Base-by-base conservation (phyloP, 1,140 invertebrate genomes). In the Dendroctonus valens region DNA sequence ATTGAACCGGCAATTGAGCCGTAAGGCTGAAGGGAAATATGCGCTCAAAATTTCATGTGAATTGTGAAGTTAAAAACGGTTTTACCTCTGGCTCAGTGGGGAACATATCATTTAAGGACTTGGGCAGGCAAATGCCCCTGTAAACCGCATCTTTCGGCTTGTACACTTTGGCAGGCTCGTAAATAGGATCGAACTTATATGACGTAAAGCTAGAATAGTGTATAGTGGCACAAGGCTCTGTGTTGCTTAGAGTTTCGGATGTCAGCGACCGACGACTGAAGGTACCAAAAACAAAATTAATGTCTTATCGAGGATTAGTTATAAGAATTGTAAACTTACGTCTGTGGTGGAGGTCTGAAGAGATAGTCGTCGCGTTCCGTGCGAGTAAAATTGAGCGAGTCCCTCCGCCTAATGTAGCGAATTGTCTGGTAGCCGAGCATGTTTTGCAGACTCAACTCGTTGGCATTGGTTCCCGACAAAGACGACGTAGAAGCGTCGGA, bases 391-490 rank as follows among this genome's bases (percentile, higher is more conserved):
- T 69, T 69, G 6, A 71, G 39, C 12, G 57, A 57, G 26, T 71
- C 70, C 42, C 62, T 69, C 26, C 65, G 60, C 46, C 72, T 68
- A 37, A 94, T 79, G 44, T 84, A 86, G 72, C 90, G 83, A 50
- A 95, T 78, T 14, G 88, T 90, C n/a, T 88, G 89, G 75, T 93
- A 94, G 39, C 92, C 93, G 44, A 89, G 81, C 67, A 91, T 83
- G 77, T 91, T 89, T 79, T 89, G 83, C 70, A 88, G 86, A 73
- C 87, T 89, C 40, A 89, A 79, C 65, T 85, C 82, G 14, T 82
- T 83, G 63, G 79, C 80, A 6, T 78, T 77, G 15, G 79, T 77
- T 41, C 83, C 81, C 6, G 79, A 65, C 7, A 76, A 64, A 2
- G 77, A 78, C 9, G 73, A 72, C 5, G 73, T 70, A 14, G 75